These are phyloP conservation scores for Dromiciops gliroides DNA, from an alignment of 2,113 vertebrate species.

Conservation along the genomic window DNA sequence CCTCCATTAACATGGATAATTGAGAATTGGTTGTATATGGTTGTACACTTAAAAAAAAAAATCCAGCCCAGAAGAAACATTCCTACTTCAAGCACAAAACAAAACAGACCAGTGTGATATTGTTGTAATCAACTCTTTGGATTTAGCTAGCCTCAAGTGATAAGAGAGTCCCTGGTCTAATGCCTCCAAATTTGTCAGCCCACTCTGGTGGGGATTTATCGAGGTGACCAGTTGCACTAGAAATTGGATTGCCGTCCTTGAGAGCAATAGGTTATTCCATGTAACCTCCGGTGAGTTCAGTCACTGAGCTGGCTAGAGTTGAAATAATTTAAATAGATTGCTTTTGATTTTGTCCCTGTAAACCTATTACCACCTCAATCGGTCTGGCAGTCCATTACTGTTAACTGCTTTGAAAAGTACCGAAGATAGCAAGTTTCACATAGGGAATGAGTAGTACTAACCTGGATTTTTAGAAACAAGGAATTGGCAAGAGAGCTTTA, in stretches of 20 bases:
- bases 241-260: constrained; percentile 6
- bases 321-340: constrained; percentile 46
- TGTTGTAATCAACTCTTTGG: neutral
- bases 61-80: neutral
- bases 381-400: neutral
- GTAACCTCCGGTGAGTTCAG: constrained; percentile 16
- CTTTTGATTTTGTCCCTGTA: constrained; percentile 65
- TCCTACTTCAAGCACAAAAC: neutral
- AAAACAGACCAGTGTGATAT: neutral
- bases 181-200: constrained; percentile 10
- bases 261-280: constrained; percentile 14
- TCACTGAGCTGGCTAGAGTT: constrained; percentile 54
- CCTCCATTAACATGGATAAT: neutral
- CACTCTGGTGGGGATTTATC: constrained; percentile 13
- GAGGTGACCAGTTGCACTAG: constrained; percentile 42
- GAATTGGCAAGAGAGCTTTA: neutral
- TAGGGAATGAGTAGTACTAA: neutral
- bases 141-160: neutral
- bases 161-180: neutral
- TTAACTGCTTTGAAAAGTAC: neutral
- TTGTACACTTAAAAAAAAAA: neutral
- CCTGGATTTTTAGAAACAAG: constrained; percentile 58
- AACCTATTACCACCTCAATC: constrained; percentile 33
- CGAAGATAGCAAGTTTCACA: constrained; percentile 25
- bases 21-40: neutral